These are phyloP conservation scores for Eptatretus atami DNA, from an alignment of 2,797 vertebrate species.

Conservation along the genomic window DNA sequence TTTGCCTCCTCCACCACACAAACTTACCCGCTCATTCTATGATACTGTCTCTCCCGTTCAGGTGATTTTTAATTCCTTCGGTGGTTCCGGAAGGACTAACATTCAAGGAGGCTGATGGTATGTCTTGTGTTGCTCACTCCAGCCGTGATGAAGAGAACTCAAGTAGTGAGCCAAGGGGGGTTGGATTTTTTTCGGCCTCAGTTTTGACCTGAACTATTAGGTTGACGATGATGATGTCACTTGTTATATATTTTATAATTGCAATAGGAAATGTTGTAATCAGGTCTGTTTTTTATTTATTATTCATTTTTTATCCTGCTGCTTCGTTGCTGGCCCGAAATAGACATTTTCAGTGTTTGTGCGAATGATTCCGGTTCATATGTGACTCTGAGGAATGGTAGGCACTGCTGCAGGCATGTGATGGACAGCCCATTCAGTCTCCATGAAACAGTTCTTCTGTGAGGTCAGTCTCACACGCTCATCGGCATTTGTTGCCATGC, in stretches of 20 bases:
- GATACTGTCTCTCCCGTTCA: slow-evolving; percentile 11
- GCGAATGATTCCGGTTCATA: slow-evolving; percentile 65
- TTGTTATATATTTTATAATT: not conserved
- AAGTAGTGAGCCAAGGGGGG: slow-evolving; percentile 38
- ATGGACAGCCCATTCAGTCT: not conserved
- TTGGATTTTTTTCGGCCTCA: not conserved
- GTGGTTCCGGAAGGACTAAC: slow-evolving; percentile 77
- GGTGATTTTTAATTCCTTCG: slow-evolving; percentile 91
- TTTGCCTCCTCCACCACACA: too few species aligned
- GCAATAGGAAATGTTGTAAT: not conserved
- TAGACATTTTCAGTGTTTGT: slow-evolving; percentile 96
- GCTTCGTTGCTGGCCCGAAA: too few species aligned
- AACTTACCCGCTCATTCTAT: too few species aligned
- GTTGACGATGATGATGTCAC: not conserved
- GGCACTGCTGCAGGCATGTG: slow-evolving; percentile 31
- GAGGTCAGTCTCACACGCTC: not conserved
- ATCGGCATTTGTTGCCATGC: not conserved
- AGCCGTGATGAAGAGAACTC: slow-evolving; percentile 64
- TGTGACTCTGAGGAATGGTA: slow-evolving; percentile 70
- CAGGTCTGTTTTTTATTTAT: not conserved
- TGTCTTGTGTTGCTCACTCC: slow-evolving; percentile 79
- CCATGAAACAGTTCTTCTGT: not conserved
- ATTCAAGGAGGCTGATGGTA: slow-evolving; percentile 82
- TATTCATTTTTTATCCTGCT: too few species aligned
- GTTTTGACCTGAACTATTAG: not conserved